Percentiles rank a stretch among this genome's conserved stretches.
Conservation (phyloP, 35 echinoderm and acorn worm genomes). For the Ptychodera flava region DNA sequence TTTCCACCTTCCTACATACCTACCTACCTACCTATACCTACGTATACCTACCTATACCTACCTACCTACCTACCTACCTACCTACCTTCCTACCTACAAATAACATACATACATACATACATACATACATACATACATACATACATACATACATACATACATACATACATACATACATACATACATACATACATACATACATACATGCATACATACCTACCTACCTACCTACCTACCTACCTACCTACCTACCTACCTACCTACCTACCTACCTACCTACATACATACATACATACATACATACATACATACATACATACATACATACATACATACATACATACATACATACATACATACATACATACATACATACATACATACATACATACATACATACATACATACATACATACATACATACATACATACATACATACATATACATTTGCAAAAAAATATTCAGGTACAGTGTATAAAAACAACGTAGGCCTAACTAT, state of each 20-base stretch:
- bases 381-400: constrained; percentile 2
- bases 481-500: too few species aligned
- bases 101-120: not conserved
- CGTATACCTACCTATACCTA: too few species aligned
- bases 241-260: not conserved
- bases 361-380: not conserved
- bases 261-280: not conserved
- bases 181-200: constrained; percentile 2
- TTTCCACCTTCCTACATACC: not conserved
- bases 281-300: constrained; percentile 2
- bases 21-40: not conserved
- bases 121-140: not conserved
- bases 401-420: constrained; percentile 2
- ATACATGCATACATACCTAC: not conserved
- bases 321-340: constrained; percentile 2
- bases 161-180: constrained; percentile 2
- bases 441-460: too few species aligned
- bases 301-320: constrained; percentile 2
- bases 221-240: not conserved
- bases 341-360: not conserved
- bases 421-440: not conserved
- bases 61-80: not conserved
- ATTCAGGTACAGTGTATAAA: too few species aligned
- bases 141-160: not conserved
- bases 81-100: not conserved